Evolutionary conservation across 2,113 vertebrate species (phyloP).

Genomic region (Taurulus bubalis): DNA sequence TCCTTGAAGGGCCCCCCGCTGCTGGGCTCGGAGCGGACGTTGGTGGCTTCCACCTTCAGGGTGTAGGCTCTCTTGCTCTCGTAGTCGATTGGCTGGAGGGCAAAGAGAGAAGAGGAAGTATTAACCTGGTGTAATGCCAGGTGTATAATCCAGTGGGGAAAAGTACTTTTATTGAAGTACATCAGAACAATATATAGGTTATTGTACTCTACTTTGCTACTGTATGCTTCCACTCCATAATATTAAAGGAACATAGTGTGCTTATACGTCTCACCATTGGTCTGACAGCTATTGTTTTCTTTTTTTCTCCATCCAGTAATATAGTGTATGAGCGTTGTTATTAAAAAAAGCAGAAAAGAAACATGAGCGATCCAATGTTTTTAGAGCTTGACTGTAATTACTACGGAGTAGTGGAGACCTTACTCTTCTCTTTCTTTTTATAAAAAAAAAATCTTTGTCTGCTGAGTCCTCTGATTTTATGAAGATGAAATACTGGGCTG

Average conservation of each 20-base stretch:
- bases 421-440: background rate
- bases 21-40: conserved; percentile 88
- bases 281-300: background rate
- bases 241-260: background rate
- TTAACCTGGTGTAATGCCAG: too few relatives aligned
- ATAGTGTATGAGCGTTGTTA: background rate
- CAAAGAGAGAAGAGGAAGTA: background rate
- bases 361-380: background rate
- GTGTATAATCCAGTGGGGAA: background rate
- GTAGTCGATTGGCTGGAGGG: conserved; percentile 91
- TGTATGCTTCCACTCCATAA: background rate
- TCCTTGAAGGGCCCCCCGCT: conserved; percentile 93
- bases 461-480: background rate
- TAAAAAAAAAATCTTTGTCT: background rate
- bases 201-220: background rate
- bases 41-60: conserved; percentile 94
- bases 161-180: background rate
- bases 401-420: background rate
- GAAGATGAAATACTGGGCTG: background rate
- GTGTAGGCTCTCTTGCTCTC: conserved; percentile 94
- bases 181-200: background rate
- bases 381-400: background rate
- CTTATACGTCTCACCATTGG: background rate
- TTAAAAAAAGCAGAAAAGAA: too few relatives aligned
- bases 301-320: too few relatives aligned